phyloP scores from a whole-genome alignment of 2,113 vertebrate genomes.

The Chaenogobius annularis region DNA sequence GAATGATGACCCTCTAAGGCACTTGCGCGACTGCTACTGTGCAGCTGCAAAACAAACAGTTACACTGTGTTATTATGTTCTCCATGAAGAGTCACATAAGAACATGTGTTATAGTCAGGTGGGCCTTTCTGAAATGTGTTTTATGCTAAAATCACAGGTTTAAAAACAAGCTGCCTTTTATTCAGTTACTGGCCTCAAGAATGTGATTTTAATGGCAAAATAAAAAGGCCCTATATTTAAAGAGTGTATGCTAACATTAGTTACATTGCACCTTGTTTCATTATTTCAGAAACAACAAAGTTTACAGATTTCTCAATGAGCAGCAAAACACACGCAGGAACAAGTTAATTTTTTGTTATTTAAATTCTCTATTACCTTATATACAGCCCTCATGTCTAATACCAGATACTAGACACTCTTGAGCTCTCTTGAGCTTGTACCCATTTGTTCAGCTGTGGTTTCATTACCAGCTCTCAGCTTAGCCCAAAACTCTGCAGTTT shows the following conservation, averaged over 20 bases:
- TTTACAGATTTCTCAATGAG: too few species aligned
- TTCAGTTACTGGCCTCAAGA: not conserved
- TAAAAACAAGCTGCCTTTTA: not conserved
- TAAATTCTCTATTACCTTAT: not conserved
- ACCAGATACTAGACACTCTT: not conserved
- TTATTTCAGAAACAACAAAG: not conserved
- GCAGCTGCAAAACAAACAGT: conserved; percentile 7
- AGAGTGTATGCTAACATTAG: not conserved
- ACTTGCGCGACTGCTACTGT: conserved; percentile 1
- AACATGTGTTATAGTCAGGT: not conserved
- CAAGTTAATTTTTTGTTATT: not conserved
- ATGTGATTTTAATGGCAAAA: not conserved
- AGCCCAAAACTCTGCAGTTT: not conserved
- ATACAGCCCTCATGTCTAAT: not conserved
- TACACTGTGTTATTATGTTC: conserved; percentile 1
- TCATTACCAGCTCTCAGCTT: not conserved
- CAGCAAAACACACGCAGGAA: not conserved
- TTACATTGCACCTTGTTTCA: not conserved
- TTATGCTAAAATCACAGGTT: not conserved
- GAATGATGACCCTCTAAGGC: conserved; percentile 1
- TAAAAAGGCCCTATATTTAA: not conserved
- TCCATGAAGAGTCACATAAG: not conserved
- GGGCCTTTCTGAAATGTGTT: not conserved
- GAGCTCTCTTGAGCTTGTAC: not conserved
- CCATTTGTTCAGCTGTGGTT: not conserved